These are phyloP conservation scores for Coturnix japonica DNA, from an alignment of 2,113 vertebrate genomes.

Conservation along the genomic window DNA sequence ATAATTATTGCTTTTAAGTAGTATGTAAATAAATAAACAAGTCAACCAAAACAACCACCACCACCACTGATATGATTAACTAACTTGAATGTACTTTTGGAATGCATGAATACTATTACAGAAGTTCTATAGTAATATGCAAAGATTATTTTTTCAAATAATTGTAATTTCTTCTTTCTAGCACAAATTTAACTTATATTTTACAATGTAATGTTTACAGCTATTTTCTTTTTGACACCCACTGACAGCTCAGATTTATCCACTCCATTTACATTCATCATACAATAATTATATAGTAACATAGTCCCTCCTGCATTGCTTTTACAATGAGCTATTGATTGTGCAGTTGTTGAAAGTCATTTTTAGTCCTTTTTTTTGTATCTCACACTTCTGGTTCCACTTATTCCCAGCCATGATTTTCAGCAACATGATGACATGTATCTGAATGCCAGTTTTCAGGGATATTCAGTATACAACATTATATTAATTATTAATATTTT, in stretches of 20 bases:
- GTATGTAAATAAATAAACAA: background rate
- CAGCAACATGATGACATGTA: background rate
- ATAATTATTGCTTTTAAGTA: background rate
- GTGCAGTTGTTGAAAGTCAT: background rate
- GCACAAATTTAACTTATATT: background rate
- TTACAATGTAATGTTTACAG: background rate
- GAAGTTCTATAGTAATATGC: background rate
- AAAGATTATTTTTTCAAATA: background rate
- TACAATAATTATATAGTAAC: background rate
- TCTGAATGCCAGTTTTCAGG: background rate
- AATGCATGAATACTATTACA: background rate
- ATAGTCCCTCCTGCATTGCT: background rate
- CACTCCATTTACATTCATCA: background rate
- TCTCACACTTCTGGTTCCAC: background rate
- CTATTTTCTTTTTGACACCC: background rate
- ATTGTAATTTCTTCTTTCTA: background rate
- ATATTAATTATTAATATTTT: too few relatives aligned
- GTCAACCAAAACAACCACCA: background rate
- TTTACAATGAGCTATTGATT: slow-evolving; percentile 29
- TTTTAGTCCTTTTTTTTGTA: background rate
- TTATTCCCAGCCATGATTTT: background rate
- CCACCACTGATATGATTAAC: background rate
- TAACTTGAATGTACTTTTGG: background rate
- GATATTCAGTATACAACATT: background rate
- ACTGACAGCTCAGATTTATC: slow-evolving; percentile 1